These are phyloP conservation scores for Psittacula echo DNA, from an alignment of 2,797 vertebrate genomes.

Conservation along the genomic window DNA sequence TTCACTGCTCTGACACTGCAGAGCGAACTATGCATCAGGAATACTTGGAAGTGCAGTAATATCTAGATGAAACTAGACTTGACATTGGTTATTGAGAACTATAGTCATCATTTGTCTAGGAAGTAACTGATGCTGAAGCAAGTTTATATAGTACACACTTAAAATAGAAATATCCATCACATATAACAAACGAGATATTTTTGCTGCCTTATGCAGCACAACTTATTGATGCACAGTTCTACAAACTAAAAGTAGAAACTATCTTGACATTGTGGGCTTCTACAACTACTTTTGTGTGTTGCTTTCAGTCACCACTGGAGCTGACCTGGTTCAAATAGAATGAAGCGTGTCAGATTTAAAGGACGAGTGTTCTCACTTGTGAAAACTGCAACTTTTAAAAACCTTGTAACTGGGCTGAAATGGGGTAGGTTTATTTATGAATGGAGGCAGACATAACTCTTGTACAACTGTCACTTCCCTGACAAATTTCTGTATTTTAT, in stretches of 20 bases:
- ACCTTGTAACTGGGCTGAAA: neutral
- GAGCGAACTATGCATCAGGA: neutral
- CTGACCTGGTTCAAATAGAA: neutral
- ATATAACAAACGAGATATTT: neutral
- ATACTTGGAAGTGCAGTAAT: neutral
- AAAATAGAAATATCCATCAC: neutral
- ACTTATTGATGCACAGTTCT: neutral
- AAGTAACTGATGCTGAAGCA: neutral
- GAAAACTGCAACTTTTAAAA: neutral
- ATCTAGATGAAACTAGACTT: neutral
- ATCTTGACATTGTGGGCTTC: neutral
- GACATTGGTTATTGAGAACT: neutral
- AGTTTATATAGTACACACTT: neutral
- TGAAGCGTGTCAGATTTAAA: neutral
- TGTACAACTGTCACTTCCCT: neutral
- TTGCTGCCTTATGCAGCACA: neutral
- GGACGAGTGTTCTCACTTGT: neutral
- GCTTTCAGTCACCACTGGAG: neutral
- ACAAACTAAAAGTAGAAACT: neutral
- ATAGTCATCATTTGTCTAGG: neutral
- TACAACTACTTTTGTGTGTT: neutral
- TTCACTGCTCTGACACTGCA: neutral
- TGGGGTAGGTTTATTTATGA: neutral
- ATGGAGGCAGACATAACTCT: neutral
- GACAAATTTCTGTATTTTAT: neutral